Conservation (phyloP, 2,888 invertebrate species). For the Odontothrips loti region DNA sequence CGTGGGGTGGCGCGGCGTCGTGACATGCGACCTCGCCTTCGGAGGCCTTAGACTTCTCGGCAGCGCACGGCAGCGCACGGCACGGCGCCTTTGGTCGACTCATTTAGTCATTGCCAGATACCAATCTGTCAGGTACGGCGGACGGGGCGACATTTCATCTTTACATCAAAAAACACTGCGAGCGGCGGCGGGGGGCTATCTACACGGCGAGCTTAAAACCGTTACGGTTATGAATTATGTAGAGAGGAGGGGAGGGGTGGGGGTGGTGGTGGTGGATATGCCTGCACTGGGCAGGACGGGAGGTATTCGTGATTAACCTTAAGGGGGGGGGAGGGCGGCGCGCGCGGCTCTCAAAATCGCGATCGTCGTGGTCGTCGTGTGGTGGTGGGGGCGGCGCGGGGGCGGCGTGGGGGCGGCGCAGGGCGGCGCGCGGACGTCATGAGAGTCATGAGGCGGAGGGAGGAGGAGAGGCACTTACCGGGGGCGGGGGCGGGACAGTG, state of each 20-base stretch:
- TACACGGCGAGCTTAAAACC: slow-evolving; percentile 2
- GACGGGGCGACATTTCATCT: slow-evolving; percentile 4
- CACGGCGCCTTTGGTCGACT: too few species aligned
- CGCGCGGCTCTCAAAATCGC: background rate
- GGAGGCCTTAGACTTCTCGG: background rate
- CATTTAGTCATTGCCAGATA: slow-evolving; percentile 24
- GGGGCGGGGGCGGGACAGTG: slow-evolving; percentile 10
- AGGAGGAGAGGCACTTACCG: background rate
- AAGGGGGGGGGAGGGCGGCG: background rate
- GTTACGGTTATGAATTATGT: slow-evolving; percentile 21
- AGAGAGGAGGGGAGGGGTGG: background rate
- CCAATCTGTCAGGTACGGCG: slow-evolving; percentile 13
- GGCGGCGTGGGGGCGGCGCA: too few species aligned
- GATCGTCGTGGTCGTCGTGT: background rate
- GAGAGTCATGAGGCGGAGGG: background rate
- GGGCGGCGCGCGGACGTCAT: background rate
- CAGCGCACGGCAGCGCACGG: background rate
- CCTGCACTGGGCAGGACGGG: too few species aligned
- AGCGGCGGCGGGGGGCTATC: background rate
- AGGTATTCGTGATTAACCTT: slow-evolving; percentile 22
- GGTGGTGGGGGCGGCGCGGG: background rate
- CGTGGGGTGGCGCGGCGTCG: background rate
- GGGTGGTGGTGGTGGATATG: background rate
- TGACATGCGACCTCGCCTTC: slow-evolving; percentile 20
- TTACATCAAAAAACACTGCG: slow-evolving; percentile 14